Conservation (phyloP, 2,113 vertebrate genomes). For the Carassius carassius region DNA sequence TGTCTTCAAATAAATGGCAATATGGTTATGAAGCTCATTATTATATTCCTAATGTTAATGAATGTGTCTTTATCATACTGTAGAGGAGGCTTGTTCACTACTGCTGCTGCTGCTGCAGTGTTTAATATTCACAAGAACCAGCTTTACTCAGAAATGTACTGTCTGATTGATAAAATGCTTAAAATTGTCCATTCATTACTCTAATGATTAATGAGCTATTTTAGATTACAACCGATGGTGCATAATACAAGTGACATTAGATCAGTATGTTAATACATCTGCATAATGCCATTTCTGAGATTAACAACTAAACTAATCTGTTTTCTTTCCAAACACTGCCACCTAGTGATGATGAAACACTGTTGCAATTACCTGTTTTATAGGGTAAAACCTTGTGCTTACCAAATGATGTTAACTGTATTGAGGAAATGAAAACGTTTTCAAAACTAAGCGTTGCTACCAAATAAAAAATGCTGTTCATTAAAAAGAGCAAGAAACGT, state of each 20-base stretch:
- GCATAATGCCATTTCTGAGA: neutral
- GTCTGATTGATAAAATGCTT: neutral
- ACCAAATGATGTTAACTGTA: neutral
- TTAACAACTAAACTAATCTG: no score
- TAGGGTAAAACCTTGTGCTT: neutral
- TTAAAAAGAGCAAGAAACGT: no score
- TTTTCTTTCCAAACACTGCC: constrained; percentile 37
- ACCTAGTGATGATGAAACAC: constrained; percentile 27
- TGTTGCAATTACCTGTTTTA: neutral
- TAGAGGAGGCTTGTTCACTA: neutral
- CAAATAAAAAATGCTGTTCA: neutral
- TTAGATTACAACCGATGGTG: neutral
- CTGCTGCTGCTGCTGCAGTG: neutral
- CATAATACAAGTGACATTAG: neutral
- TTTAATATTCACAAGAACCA: neutral
- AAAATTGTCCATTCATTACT: neutral
- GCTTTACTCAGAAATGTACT: neutral
- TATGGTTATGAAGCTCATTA: neutral
- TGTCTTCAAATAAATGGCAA: neutral
- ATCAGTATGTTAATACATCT: neutral
- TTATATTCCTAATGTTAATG: neutral
- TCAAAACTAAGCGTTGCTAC: neutral
- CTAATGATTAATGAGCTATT: neutral
- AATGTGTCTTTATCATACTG: neutral
- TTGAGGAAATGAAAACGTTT: neutral